These are phyloP conservation scores for Conger conger DNA, from an alignment of 2,113 vertebrate species.

Conservation along the genomic window DNA sequence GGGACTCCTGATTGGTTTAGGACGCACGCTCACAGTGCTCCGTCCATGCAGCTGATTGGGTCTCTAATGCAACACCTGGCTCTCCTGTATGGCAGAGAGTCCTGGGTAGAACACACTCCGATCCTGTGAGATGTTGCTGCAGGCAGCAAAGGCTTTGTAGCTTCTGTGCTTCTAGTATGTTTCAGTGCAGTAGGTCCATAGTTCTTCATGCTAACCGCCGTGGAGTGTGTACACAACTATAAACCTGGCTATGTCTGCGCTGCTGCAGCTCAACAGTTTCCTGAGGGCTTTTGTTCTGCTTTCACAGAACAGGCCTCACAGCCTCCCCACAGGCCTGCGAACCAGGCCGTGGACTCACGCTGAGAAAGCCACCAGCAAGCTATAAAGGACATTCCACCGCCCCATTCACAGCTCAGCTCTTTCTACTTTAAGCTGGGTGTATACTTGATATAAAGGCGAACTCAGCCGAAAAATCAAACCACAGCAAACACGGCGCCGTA, in stretches of 20 bases:
- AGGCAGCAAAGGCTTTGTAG: background rate
- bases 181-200: background rate
- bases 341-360: too few species aligned
- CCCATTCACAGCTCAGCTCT: too few species aligned
- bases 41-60: background rate
- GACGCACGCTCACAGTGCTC: background rate
- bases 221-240: background rate
- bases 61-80: background rate
- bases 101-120: background rate
- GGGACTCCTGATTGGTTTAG: conserved; percentile 3
- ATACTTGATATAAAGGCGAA: too few species aligned
- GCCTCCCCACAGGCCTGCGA: too few species aligned
- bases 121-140: background rate
- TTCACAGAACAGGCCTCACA: too few species aligned
- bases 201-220: background rate
- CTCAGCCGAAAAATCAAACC: too few species aligned
- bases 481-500: too few species aligned
- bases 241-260: background rate
- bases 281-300: too few species aligned
- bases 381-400: too few species aligned
- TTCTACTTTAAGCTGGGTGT: too few species aligned
- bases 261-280: background rate
- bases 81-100: background rate
- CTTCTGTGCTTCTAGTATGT: background rate
- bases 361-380: too few species aligned